Percentiles rank a stretch among this genome's conserved stretches.
phyloP scores from a whole-genome alignment of 1,140 invertebrate species.

The Heliconius eleuchia region DNA sequence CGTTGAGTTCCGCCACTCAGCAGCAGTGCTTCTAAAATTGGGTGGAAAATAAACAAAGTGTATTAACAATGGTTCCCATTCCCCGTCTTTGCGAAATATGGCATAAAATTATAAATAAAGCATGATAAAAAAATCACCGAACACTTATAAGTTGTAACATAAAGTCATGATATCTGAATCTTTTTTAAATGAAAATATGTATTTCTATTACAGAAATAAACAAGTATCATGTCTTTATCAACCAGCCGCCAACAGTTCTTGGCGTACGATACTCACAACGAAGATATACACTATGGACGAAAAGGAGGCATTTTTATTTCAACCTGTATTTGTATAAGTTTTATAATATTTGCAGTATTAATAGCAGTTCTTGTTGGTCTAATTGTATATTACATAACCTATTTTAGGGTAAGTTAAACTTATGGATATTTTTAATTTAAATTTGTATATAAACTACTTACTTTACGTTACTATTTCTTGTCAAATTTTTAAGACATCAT shows the following conservation, averaged over 20 bases:
- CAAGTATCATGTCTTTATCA: slow-evolving; percentile 36
- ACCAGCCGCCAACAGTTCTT: slow-evolving; percentile 78
- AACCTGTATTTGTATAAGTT: slow-evolving; percentile 59
- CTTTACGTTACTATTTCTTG: background rate
- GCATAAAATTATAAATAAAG: no score
- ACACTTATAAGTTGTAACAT: no score
- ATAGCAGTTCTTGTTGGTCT: slow-evolving; percentile 66
- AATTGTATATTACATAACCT: slow-evolving; percentile 72
- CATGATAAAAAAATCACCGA: no score
- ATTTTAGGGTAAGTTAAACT: slow-evolving; percentile 58
- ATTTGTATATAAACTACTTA: background rate
- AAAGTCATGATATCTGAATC: no score
- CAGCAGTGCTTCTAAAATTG: no score
- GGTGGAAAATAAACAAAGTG: no score
- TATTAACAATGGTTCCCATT: no score
- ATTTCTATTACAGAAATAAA: slow-evolving; percentile 4
- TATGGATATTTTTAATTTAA: background rate
- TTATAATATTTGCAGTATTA: slow-evolving; percentile 59
- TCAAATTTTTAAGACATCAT: background rate
- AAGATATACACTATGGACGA: slow-evolving; percentile 65
- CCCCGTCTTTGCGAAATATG: no score
- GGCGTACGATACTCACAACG: slow-evolving; percentile 65
- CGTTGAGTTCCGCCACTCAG: no score
- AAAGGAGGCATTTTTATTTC: slow-evolving; percentile 75
- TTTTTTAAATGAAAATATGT: background rate